phyloP scores from a whole-genome alignment of 1,140 invertebrate species.

The Dendrolimus kikuchii region DNA sequence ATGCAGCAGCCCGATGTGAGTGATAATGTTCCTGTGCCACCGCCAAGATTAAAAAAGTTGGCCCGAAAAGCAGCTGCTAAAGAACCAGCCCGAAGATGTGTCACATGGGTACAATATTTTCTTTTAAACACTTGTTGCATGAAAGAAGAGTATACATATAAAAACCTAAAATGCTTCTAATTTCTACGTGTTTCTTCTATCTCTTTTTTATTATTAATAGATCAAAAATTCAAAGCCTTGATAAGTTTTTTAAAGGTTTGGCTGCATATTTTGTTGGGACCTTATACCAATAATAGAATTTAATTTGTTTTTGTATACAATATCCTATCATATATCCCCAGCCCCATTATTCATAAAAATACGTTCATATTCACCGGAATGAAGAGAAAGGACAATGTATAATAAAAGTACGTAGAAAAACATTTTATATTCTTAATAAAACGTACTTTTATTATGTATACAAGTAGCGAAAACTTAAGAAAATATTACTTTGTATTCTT shows the following conservation, averaged over 20 bases:
- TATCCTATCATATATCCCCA: too few relatives aligned
- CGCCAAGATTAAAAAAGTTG: conserved; percentile 61
- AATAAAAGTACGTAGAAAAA: background rate
- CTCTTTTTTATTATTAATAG: too few relatives aligned
- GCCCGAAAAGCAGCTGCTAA: conserved; percentile 44
- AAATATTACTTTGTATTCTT: background rate
- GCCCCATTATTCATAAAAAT: background rate
- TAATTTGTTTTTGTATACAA: too few relatives aligned
- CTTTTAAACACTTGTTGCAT: too few relatives aligned
- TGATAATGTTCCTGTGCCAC: conserved; percentile 43
- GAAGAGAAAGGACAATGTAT: background rate
- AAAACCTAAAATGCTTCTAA: too few relatives aligned
- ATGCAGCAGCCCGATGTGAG: conserved; percentile 22
- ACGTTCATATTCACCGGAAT: background rate
- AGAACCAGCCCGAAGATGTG: conserved; percentile 43
- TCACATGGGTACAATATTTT: conserved; percentile 46
- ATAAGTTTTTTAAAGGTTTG: too few relatives aligned
- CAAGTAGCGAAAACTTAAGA: conserved; percentile 7
- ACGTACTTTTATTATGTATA: too few relatives aligned
- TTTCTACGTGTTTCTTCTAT: too few relatives aligned
- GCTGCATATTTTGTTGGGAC: too few relatives aligned
- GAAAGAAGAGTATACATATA: too few relatives aligned
- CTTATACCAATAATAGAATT: too few relatives aligned
- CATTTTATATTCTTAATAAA: background rate
- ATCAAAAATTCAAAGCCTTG: too few relatives aligned